These are phyloP conservation scores for Calypte anna DNA, from an alignment of 2,113 vertebrate genomes.

Conservation along the genomic window DNA sequence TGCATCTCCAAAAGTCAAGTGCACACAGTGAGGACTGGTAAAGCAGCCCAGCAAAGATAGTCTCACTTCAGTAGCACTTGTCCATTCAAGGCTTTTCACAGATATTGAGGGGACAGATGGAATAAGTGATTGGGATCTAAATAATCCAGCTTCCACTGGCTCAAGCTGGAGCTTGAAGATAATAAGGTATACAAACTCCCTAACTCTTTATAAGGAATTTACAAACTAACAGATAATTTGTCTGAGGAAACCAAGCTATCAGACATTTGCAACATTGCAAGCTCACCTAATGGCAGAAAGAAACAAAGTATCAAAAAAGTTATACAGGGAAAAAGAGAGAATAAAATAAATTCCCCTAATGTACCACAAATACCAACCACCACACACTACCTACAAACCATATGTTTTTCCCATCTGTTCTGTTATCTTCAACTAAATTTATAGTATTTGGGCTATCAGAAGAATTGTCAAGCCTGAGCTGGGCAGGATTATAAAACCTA, in stretches of 20 bases:
- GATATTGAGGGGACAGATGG: background rate
- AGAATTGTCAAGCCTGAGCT: constrained; percentile 81
- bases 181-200: background rate
- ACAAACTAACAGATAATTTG: constrained; percentile 7
- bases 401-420: constrained; percentile 87
- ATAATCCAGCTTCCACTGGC: background rate
- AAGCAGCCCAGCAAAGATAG: background rate
- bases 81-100: background rate
- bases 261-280: constrained; percentile 26
- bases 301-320: constrained; percentile 77
- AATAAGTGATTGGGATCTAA: background rate
- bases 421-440: constrained; percentile 85
- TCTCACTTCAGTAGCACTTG: background rate
- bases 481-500: constrained; percentile 80
- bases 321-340: constrained; percentile 76
- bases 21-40: background rate
- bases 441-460: constrained; percentile 85
- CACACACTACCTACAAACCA: constrained; percentile 86
- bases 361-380: constrained; percentile 81
- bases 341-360: constrained; percentile 87
- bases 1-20: background rate
- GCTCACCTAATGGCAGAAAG: constrained; percentile 62
- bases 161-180: background rate
- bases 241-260: constrained; percentile 8
- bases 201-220: background rate